Conservation (phyloP, 2,888 invertebrate species). For the Osmoderma eremita region DNA sequence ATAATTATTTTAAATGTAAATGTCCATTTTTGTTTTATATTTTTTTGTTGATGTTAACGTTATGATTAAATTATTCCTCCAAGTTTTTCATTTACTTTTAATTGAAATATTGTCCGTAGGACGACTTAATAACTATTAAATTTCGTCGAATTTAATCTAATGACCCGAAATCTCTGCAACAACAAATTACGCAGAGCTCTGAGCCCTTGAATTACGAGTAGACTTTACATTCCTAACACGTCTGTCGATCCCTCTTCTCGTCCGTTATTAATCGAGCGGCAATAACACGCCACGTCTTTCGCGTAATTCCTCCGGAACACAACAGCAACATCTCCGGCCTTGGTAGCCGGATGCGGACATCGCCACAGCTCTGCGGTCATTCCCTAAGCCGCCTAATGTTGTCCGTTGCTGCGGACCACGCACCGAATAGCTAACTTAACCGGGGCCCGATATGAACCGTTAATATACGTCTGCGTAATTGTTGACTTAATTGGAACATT, state of each 20-base stretch:
- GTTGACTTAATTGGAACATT: conserved; percentile 41
- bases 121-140: too few relatives aligned
- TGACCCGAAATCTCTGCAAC: too few relatives aligned
- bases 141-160: too few relatives aligned
- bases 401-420: conserved; percentile 5
- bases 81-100: too few relatives aligned
- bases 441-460: neutral
- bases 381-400: conserved; percentile 7
- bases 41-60: too few relatives aligned
- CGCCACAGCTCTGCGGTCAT: conserved; percentile 21
- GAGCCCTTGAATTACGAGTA: too few relatives aligned
- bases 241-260: neutral
- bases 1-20: too few relatives aligned
- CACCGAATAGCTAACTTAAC: neutral
- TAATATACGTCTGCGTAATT: conserved; percentile 25
- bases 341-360: neutral
- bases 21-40: too few relatives aligned
- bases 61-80: too few relatives aligned
- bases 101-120: too few relatives aligned
- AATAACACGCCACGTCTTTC: neutral
- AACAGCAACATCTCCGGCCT: neutral
- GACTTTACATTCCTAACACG: too few relatives aligned
- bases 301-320: conserved; percentile 1
- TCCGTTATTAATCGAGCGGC: neutral
- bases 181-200: too few relatives aligned